phyloP scores from a whole-genome alignment of 2,113 vertebrate species.

The Marmota flaviventris region DNA sequence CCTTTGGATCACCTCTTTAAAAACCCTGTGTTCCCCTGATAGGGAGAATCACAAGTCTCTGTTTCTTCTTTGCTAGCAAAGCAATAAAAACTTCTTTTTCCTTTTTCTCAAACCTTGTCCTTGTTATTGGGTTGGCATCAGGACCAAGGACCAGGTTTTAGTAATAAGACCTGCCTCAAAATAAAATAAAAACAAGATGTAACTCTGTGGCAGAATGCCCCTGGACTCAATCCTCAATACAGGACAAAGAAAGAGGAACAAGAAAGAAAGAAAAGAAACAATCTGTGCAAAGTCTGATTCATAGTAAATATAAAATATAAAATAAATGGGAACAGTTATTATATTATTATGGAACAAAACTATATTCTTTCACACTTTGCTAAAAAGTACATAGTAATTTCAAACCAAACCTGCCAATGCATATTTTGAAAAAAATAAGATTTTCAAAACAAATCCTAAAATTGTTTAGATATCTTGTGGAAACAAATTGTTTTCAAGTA shows the following conservation, averaged over 20 bases:
- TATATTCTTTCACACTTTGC: background rate
- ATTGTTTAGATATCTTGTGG: background rate
- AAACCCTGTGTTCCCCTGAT: too few relatives aligned
- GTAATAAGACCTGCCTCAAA: background rate
- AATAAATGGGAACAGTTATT: background rate
- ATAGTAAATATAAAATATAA: background rate
- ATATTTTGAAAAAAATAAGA: constrained; percentile 8
- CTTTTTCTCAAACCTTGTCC: too few relatives aligned
- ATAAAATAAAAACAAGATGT: background rate
- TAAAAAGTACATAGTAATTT: background rate
- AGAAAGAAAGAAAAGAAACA: background rate
- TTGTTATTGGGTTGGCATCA: too few relatives aligned
- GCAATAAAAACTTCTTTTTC: too few relatives aligned
- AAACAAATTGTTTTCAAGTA: background rate
- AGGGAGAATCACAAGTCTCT: too few relatives aligned
- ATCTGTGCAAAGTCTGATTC: background rate
- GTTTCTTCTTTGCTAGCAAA: too few relatives aligned
- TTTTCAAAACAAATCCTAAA: background rate
- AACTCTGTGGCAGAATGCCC: background rate
- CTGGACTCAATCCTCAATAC: background rate
- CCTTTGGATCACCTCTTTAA: too few relatives aligned
- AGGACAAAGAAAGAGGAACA: background rate
- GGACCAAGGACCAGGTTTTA: too few relatives aligned
- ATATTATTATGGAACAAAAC: background rate
- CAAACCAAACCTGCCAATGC: background rate